Evolutionary conservation across 2,113 vertebrate species (phyloP).

Genomic region (Gymnogyps californianus): DNA sequence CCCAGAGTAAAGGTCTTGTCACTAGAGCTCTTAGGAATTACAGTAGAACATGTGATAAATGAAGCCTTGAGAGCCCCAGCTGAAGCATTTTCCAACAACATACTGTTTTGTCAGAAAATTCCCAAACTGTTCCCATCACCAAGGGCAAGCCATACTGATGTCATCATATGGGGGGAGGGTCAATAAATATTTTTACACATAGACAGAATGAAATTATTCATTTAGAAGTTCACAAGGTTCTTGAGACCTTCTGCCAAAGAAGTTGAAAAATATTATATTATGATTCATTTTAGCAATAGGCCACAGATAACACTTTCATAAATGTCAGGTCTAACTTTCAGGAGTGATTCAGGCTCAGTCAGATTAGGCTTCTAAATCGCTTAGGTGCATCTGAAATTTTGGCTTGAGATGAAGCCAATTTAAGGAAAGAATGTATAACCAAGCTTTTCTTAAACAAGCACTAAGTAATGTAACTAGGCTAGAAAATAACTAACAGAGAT

Average conservation of each 20-base stretch:
- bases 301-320: not conserved
- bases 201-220: not conserved
- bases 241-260: not conserved
- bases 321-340: not conserved
- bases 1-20: not conserved
- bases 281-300: not conserved
- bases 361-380: not conserved
- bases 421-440: not conserved
- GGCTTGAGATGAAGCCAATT: not conserved
- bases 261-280: not conserved
- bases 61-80: not conserved
- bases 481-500: not conserved
- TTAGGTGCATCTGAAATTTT: not conserved
- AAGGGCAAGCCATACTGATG: not conserved
- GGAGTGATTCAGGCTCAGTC: not conserved
- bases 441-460: not conserved
- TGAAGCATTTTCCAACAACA: not conserved
- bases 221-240: not conserved
- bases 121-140: not conserved
- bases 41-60: not conserved
- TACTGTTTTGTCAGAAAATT: not conserved
- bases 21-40: not conserved
- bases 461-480: not conserved
- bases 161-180: not conserved
- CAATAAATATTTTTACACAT: not conserved